These are phyloP conservation scores for Pterobdella sp. DNA, from an alignment of 2,888 invertebrate genomes.

Conservation along the genomic window DNA sequence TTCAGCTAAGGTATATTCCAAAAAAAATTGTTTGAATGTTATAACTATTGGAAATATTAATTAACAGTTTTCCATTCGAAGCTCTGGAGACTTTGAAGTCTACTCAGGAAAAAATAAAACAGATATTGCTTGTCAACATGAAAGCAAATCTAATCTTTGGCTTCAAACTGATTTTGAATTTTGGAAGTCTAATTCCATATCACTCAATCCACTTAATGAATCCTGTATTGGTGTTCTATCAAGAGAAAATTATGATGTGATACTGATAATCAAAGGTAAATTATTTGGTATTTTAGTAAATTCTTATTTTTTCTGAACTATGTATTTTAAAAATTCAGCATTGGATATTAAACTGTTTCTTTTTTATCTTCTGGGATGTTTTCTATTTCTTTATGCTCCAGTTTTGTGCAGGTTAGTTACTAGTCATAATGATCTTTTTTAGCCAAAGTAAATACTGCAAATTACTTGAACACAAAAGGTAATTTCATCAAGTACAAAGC, in stretches of 20 bases:
- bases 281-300: background rate
- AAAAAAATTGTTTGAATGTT: background rate
- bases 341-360: slow-evolving; percentile 8
- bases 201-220: slow-evolving; percentile 4
- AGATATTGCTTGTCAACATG: slow-evolving; percentile 5
- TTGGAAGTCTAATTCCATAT: slow-evolving; percentile 12
- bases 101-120: slow-evolving; percentile 20
- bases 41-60: background rate
- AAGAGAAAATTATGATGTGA: background rate
- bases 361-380: background rate
- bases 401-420: slow-evolving; percentile 19
- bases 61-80: slow-evolving; percentile 14
- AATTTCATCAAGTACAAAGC: too few relatives aligned
- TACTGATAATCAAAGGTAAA: slow-evolving; percentile 17
- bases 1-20: slow-evolving; percentile 2
- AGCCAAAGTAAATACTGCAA: background rate
- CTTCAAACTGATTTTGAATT: background rate
- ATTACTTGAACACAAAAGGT: too few relatives aligned
- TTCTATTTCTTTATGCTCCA: slow-evolving; percentile 17
- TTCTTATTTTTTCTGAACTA: too few relatives aligned
- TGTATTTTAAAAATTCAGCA: background rate
- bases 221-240: slow-evolving; percentile 22
- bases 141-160: slow-evolving; percentile 20
- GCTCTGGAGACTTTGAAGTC: background rate
- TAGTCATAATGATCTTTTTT: background rate